A percentile compares a stretch with the other conserved stretches of the same genome.
Evolutionary conservation across 2,888 invertebrate species (phyloP).

Genomic region (Bellardia pandia): DNA sequence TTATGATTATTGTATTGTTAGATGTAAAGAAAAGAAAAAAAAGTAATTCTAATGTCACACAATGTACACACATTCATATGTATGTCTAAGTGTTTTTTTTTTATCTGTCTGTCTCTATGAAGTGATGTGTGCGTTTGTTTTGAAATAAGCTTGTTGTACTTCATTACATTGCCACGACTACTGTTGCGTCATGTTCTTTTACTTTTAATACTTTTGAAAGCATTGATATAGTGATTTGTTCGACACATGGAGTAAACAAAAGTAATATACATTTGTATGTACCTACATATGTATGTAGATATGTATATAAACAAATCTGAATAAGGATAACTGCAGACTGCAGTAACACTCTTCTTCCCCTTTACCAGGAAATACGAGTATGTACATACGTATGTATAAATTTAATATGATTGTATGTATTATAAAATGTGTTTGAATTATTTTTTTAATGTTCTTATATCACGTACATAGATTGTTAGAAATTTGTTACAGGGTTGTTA

Average conservation of each 20-base stretch:
- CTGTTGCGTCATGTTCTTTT: constrained; percentile 6
- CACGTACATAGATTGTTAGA: constrained; percentile 21
- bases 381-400: not conserved
- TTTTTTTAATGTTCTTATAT: constrained; percentile 6
- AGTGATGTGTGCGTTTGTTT: not conserved
- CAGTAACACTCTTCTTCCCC: not conserved
- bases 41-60: constrained; percentile 8
- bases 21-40: constrained; percentile 11
- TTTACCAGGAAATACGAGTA: not conserved
- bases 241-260: constrained; percentile 22
- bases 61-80: not conserved
- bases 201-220: constrained; percentile 34
- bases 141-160: constrained; percentile 9
- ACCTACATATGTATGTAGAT: no score
- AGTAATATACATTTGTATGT: not conserved
- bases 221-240: constrained; percentile 40
- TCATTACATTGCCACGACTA: constrained; percentile 10
- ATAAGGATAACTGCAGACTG: constrained; percentile 18
- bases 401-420: constrained; percentile 16
- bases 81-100: not conserved
- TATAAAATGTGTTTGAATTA: constrained; percentile 5
- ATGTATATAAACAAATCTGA: not conserved
- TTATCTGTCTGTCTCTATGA: not conserved
- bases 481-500: constrained; percentile 34
- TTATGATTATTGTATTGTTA: constrained; percentile 36